These are phyloP conservation scores for Oryzias sinensis DNA, from an alignment of 2,797 vertebrate genomes.

Conservation along the genomic window DNA sequence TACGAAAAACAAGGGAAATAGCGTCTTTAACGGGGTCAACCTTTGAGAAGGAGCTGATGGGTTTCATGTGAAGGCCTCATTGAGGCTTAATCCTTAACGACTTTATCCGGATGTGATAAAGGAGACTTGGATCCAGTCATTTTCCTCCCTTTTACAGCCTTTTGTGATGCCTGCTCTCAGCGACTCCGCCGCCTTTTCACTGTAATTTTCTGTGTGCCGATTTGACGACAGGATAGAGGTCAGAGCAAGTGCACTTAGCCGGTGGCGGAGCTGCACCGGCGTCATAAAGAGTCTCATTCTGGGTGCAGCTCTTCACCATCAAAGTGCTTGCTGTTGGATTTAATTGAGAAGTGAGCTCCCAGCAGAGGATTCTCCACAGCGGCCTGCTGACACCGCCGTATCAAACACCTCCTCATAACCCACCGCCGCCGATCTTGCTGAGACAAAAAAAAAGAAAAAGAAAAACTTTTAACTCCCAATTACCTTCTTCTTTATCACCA, in stretches of 20 bases:
- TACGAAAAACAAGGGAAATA: no score
- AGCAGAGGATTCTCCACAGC: conserved; percentile 51
- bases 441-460: conserved; percentile 44
- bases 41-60: no score
- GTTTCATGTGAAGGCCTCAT: no score
- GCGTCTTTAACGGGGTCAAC: no score
- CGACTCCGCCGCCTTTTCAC: conserved; percentile 43
- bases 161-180: conserved; percentile 9
- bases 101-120: conserved; percentile 14
- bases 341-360: conserved; percentile 72
- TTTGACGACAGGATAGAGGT: conserved; percentile 56
- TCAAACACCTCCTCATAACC: conserved; percentile 55
- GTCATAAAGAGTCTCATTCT: conserved; percentile 63
- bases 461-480: conserved; percentile 40
- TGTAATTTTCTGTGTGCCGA: conserved; percentile 37
- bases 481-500: conserved; percentile 36
- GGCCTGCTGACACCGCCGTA: conserved; percentile 62
- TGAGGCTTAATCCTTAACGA: no score
- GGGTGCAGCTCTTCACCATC: conserved; percentile 56
- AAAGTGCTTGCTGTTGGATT: conserved; percentile 64
- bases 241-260: conserved; percentile 62
- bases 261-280: conserved; percentile 55
- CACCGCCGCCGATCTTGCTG: conserved; percentile 45
- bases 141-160: conserved; percentile 11
- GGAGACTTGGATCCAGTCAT: conserved; percentile 11